A percentile compares a stretch with the other conserved stretches of the same genome.
These are phyloP conservation scores for Datnioides undecimradiatus DNA, from an alignment of 2,113 vertebrate genomes.

Conservation along the genomic window DNA sequence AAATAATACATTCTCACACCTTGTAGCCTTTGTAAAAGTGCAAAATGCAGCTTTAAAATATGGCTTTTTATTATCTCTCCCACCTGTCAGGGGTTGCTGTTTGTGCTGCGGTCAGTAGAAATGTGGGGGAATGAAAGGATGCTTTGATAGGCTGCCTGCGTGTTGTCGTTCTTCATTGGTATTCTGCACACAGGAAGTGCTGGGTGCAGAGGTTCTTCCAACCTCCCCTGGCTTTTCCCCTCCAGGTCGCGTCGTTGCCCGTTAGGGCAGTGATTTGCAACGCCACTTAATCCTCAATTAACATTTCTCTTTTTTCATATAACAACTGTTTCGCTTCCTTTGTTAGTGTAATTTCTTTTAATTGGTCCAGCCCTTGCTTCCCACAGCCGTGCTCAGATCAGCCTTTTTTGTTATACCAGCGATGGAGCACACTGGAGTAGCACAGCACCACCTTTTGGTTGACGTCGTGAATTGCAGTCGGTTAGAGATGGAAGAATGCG, in stretches of 20 bases:
- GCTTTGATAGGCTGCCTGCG: conserved; percentile 69
- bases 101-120: conserved; percentile 57
- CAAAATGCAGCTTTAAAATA: conserved; percentile 35
- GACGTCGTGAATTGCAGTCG: conserved; percentile 32
- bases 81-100: conserved; percentile 37
- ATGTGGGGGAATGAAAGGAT: conserved; percentile 67
- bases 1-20: conserved; percentile 1
- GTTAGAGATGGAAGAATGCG: conserved; percentile 7
- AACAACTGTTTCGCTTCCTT: not conserved
- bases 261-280: conserved; percentile 45
- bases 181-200: conserved; percentile 72
- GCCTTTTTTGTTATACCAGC: not conserved
- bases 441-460: conserved; percentile 78
- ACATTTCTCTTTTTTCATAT: conserved; percentile 12
- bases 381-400: not conserved
- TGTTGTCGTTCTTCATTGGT: conserved; percentile 75
- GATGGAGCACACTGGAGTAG: conserved; percentile 49
- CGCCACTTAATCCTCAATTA: conserved; percentile 53
- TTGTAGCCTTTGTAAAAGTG: not conserved
- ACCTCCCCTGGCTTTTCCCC: conserved; percentile 38
- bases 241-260: conserved; percentile 42
- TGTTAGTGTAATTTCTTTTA: conserved; percentile 40
- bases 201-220: conserved; percentile 69
- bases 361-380: conserved; percentile 22
- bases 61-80: conserved; percentile 22